These are phyloP conservation scores for Drosophila ustulata DNA, from an alignment of 2,888 invertebrate genomes.

Conservation along the genomic window DNA sequence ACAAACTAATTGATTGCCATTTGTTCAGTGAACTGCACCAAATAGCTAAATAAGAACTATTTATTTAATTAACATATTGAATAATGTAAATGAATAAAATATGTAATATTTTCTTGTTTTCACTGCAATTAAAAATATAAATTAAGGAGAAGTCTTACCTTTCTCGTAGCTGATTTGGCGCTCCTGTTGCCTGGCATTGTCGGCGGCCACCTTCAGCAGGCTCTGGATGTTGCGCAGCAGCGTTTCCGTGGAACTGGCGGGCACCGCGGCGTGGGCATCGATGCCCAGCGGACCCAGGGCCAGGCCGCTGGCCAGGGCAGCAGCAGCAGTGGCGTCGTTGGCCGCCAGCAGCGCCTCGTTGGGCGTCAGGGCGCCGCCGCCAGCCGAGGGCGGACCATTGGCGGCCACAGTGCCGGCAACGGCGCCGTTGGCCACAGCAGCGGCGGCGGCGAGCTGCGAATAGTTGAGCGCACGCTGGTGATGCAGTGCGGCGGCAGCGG, in stretches of 20 bases:
- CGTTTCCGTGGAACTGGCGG: slow-evolving; percentile 92
- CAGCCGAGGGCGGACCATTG: slow-evolving; percentile 68
- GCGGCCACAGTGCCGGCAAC: slow-evolving; percentile 81
- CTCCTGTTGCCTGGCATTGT: slow-evolving; percentile 98
- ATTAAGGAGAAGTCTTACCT: slow-evolving; percentile 87
- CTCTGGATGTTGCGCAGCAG: slow-evolving; percentile 98
- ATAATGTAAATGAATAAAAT: too few species aligned
- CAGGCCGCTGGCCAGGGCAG: slow-evolving; percentile 81
- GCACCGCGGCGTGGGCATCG: slow-evolving; percentile 79
- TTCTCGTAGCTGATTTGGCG: slow-evolving; percentile 98
- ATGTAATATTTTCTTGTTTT: too few species aligned
- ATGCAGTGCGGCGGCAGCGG: slow-evolving; percentile 85
- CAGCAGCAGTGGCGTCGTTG: slow-evolving; percentile 82
- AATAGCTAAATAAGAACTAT: too few species aligned
- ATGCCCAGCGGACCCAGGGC: slow-evolving; percentile 83
- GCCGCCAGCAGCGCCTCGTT: slow-evolving; percentile 82
- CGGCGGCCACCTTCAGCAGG: slow-evolving; percentile 97
- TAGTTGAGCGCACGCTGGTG: slow-evolving; percentile 91
- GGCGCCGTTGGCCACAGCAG: slow-evolving; percentile 86
- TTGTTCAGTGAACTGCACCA: too few species aligned
- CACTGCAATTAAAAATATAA: too few species aligned
- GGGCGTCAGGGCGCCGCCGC: slow-evolving; percentile 80
- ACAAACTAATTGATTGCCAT: too few species aligned
- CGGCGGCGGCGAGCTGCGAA: slow-evolving; percentile 90
- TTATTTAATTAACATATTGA: too few species aligned